A percentile compares a stretch with the other conserved stretches of the same genome.
Evolutionary conservation across 2,888 invertebrate species (phyloP).

Genomic region (Pristionchus mayeri): DNA sequence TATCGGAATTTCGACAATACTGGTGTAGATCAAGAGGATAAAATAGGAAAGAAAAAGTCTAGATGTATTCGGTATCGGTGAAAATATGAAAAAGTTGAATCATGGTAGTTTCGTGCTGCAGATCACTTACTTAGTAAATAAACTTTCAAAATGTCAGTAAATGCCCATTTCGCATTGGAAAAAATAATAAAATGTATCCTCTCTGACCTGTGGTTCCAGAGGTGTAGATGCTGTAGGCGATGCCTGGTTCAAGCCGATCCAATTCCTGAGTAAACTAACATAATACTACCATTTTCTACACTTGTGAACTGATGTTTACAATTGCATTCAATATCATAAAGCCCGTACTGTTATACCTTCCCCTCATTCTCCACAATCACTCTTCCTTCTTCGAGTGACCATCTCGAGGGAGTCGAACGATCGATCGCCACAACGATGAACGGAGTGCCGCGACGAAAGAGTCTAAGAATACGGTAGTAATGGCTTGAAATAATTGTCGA

Average conservation of each 20-base stretch:
- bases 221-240: constrained; percentile 45
- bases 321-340: too few species aligned
- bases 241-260: constrained; percentile 14
- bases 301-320: neutral
- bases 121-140: neutral
- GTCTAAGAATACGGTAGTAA: constrained; percentile 30
- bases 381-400: constrained; percentile 15
- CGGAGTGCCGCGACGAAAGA: constrained; percentile 27
- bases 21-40: too few species aligned
- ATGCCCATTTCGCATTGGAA: neutral
- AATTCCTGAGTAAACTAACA: neutral
- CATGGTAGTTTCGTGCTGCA: neutral
- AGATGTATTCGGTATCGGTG: neutral
- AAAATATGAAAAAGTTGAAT: neutral
- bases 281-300: neutral
- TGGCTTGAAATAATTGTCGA: too few species aligned
- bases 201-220: constrained; percentile 47
- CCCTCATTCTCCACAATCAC: constrained; percentile 12
- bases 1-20: too few species aligned
- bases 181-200: neutral
- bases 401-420: neutral
- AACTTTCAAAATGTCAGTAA: neutral
- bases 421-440: constrained; percentile 16
- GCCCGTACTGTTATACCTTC: neutral
- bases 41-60: neutral